Evolutionary conservation across 2,888 invertebrate genomes (phyloP).

Genomic region (Trichogramma dendrolimi): DNA sequence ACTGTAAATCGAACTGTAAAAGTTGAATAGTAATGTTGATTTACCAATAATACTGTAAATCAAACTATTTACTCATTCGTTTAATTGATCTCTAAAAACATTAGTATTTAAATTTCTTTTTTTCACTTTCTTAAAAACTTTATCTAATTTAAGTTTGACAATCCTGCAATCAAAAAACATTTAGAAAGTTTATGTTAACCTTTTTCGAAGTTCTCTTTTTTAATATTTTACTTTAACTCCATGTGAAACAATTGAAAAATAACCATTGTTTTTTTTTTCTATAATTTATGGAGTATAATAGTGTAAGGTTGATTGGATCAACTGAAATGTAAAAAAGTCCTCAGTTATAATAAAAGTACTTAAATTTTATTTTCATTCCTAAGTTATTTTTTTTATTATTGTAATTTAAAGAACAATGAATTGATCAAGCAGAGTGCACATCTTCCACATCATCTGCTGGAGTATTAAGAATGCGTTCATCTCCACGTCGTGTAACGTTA

Average conservation of each 20-base stretch:
- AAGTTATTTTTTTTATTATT: too few species aligned
- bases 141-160: neutral
- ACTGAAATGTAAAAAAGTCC: too few species aligned
- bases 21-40: neutral
- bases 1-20: neutral
- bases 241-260: neutral
- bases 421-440: neutral
- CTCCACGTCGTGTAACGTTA: slow-evolving; percentile 38
- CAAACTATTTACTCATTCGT: too few species aligned
- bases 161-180: neutral
- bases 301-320: too few species aligned
- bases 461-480: slow-evolving; percentile 44
- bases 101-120: neutral
- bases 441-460: slow-evolving; percentile 43
- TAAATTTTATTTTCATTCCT: too few species aligned
- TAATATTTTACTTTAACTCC: too few species aligned
- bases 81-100: too few species aligned
- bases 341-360: too few species aligned
- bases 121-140: neutral
- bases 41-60: too few species aligned
- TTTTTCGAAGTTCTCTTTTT: too few species aligned
- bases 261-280: neutral
- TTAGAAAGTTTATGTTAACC: neutral
- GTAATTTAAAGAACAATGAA: neutral
- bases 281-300: too few species aligned